phyloP scores from a whole-genome alignment of 1,140 invertebrate species.

The Forficula auricularia region DNA sequence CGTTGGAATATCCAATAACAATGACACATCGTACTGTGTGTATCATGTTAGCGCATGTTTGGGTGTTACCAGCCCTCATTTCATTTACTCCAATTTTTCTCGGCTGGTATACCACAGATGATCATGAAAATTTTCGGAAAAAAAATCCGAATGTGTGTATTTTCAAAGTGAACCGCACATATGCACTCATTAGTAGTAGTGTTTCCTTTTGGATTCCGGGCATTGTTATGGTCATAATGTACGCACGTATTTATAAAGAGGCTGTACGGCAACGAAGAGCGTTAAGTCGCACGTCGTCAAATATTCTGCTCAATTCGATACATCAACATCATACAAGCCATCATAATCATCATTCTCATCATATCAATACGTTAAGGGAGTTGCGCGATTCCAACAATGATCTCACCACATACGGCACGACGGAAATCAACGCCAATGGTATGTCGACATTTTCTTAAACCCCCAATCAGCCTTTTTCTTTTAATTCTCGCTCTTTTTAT shows the following conservation, averaged over 20 bases:
- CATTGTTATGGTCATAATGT: slow-evolving; percentile 83
- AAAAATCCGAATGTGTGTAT: slow-evolving; percentile 60
- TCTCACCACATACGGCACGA: background rate
- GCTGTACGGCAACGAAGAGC: slow-evolving; percentile 76
- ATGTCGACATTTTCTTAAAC: background rate
- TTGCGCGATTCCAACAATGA: background rate
- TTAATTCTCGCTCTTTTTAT: no score
- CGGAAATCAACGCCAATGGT: background rate
- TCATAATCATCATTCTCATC: slow-evolving; percentile 26
- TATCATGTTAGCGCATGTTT: slow-evolving; percentile 69
- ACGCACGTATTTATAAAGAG: slow-evolving; percentile 75
- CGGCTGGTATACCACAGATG: slow-evolving; percentile 74
- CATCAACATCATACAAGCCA: slow-evolving; percentile 53
- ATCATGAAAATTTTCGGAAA: slow-evolving; percentile 47
- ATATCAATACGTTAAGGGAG: background rate
- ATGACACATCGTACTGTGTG: slow-evolving; percentile 69
- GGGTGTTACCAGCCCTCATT: slow-evolving; percentile 78
- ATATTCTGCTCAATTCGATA: slow-evolving; percentile 63
- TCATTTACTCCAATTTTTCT: slow-evolving; percentile 91
- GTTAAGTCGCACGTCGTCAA: slow-evolving; percentile 57
- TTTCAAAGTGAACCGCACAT: slow-evolving; percentile 76
- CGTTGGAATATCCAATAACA: slow-evolving; percentile 71
- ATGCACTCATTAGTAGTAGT: slow-evolving; percentile 75
- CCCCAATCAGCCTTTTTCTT: no score
- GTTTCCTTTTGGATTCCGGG: slow-evolving; percentile 92